Conservation (phyloP, 35 echinoderm and acorn worm genomes). For the Lytechinus pictus region DNA sequence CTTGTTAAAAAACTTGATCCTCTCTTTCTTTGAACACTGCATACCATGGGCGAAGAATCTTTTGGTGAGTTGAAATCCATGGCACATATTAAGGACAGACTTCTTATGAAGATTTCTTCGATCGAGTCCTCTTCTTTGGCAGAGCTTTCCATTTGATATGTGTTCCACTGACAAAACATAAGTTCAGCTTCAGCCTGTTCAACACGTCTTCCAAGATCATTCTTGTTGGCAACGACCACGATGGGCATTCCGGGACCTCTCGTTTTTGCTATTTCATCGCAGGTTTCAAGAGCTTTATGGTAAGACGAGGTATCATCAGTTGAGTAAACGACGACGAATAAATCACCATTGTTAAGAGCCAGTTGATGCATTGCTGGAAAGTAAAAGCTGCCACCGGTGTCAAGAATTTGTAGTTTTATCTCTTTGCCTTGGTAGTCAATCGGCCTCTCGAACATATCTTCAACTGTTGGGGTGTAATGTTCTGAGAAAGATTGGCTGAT, state of each 20-base stretch:
- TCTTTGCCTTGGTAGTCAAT: neutral
- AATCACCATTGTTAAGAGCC: neutral
- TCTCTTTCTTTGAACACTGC: neutral
- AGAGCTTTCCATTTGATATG: neutral
- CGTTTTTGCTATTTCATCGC: conserved; percentile 10
- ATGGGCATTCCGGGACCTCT: conserved; percentile 8
- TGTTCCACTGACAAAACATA: conserved; percentile 38
- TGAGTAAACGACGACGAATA: conserved; percentile 58
- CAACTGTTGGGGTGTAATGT: conserved; percentile 24
- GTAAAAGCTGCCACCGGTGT: conserved; percentile 30
- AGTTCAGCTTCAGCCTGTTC: conserved; percentile 19
- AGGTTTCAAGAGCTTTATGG: conserved; percentile 16
- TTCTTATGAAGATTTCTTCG: neutral
- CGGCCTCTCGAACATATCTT: conserved; percentile 31
- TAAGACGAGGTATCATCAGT: conserved; percentile 22
- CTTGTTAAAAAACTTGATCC: neutral
- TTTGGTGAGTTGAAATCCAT: neutral
- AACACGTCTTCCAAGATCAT: neutral
- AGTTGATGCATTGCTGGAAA: conserved; percentile 52
- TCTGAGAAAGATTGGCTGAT: neutral
- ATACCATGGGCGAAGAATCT: neutral
- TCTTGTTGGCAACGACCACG: conserved; percentile 51
- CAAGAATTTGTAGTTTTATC: conserved; percentile 37
- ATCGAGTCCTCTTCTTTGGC: neutral
- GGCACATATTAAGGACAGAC: neutral